Base-by-base conservation (phyloP, 2,888 invertebrate genomes). In the Helleia helle region DNA sequence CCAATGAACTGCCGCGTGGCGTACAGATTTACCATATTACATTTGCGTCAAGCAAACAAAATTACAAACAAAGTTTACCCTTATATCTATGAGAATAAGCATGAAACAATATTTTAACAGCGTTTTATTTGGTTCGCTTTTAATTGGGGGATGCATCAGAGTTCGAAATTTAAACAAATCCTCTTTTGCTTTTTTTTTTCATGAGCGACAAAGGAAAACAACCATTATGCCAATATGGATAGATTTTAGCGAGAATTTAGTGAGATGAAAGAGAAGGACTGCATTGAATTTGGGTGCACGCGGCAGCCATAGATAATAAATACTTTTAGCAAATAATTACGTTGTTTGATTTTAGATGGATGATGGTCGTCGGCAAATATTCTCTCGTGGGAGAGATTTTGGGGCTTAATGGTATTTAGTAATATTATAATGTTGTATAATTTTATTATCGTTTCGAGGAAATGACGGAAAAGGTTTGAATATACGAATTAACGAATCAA, bases 301-400 rank as follows among this genome's bases (percentile, higher is more conserved):
- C 71, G 76, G 67, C 73, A 49, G 67, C 68, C 60, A 62, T 70
- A 68, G 75, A 79, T 74, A 77, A 74, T 74, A 80, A 80, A 83
- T 80, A 71, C 75, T 76, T 80, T 80, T 64, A 65, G 71, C 80
- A 81, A 83, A 81, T 83, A 81, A 79, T 79, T 75, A 73, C 77
- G 65, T 73, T 81, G 69, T 80, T 83, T 80, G 80, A 80, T 80
- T 76, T 79, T 73, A 68, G 75, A 77, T 61, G 72, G 80, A 77
- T 80, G 77, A 79, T 79, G 81, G 81, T 79, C 62, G 71, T 56
- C 59, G 24, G 71, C 61, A 77, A 76, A 81, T 64, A 77, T 64
- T 61, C 61, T 58, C 62, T 65, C 76, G 76, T 79, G 79, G 79
- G 80, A 80, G 65, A 31, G 12, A 25, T 69, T 62, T 62, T 55